Conservation (phyloP, 2,113 vertebrate species). For the Limnothrissa miodon region DNA sequence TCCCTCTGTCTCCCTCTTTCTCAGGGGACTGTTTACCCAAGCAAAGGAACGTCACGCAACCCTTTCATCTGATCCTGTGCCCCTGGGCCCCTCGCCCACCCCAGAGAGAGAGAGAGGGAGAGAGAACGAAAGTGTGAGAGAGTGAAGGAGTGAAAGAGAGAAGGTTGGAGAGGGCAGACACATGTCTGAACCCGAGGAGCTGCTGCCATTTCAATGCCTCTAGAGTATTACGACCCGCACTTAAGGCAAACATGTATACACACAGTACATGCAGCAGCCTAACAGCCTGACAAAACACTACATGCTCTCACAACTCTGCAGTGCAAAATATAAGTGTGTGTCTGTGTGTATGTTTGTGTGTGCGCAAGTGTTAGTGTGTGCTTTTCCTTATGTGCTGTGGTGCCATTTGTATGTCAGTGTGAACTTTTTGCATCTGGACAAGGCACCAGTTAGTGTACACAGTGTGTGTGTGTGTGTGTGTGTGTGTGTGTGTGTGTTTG, state of each 20-base stretch:
- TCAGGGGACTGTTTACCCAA: constrained; percentile 76
- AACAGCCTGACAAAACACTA: not conserved
- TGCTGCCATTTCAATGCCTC: constrained; percentile 66
- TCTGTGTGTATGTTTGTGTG: constrained; percentile 35
- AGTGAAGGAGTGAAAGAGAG: constrained; percentile 19
- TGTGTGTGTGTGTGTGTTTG: constrained; percentile 34
- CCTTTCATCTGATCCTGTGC: constrained; percentile 73
- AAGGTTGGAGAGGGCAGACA: constrained; percentile 35
- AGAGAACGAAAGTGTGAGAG: not conserved
- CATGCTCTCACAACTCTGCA: constrained; percentile 22
- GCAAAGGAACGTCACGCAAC: constrained; percentile 72
- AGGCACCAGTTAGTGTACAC: too few relatives aligned
- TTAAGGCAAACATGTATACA: constrained; percentile 13
- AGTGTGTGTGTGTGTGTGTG: constrained; percentile 56
- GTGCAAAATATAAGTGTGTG: constrained; percentile 11
- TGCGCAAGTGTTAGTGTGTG: constrained; percentile 43
- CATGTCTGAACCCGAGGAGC: constrained; percentile 55
- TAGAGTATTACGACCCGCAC: constrained; percentile 54
- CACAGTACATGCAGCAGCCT: not conserved
- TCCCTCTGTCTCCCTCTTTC: constrained; percentile 42
- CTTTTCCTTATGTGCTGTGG: constrained; percentile 12
- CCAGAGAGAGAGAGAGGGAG: constrained; percentile 34
- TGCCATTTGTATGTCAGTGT: not conserved
- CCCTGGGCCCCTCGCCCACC: constrained; percentile 24
- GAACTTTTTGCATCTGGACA: not conserved